phyloP scores from a whole-genome alignment of 2,113 vertebrate species.

The Albula glossodonta region DNA sequence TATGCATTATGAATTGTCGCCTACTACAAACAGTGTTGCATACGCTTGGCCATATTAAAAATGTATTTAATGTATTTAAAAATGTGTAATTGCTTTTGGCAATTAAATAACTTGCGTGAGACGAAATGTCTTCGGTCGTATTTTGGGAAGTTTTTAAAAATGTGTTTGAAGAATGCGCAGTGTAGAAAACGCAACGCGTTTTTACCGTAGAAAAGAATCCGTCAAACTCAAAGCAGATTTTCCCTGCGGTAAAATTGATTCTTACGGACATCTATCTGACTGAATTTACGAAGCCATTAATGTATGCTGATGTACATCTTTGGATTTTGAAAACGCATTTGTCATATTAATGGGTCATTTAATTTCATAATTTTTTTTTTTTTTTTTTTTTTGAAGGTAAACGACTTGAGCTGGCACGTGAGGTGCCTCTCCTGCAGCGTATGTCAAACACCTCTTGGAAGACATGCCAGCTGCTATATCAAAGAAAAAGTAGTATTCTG shows the following conservation, averaged over 20 bases:
- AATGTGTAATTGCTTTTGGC: not conserved
- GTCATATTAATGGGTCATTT: too few species aligned
- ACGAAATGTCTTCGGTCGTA: not conserved
- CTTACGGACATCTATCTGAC: too few species aligned
- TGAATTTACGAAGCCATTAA: too few species aligned
- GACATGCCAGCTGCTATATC: conserved; percentile 95
- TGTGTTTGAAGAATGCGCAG: too few species aligned
- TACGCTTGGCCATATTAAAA: not conserved
- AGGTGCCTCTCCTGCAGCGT: conserved; percentile 96
- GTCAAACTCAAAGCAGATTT: too few species aligned
- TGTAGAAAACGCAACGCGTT: too few species aligned
- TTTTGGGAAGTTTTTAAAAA: too few species aligned
- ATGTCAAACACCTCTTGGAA: conserved; percentile 89
- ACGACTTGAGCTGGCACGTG: conserved; percentile 97
- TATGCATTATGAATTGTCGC: not conserved
- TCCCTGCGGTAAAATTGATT: too few species aligned
- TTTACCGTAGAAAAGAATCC: too few species aligned
- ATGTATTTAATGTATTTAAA: not conserved
- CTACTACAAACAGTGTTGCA: not conserved
- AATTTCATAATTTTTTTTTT: not conserved
- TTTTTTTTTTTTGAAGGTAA: conserved; percentile 75
- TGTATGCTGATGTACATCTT: too few species aligned
- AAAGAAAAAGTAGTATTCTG: conserved; percentile 98
- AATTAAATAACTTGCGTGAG: not conserved
- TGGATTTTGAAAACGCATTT: too few species aligned